phyloP scores from a whole-genome alignment of 1,140 invertebrate species.

The Eciton burchellii region DNA sequence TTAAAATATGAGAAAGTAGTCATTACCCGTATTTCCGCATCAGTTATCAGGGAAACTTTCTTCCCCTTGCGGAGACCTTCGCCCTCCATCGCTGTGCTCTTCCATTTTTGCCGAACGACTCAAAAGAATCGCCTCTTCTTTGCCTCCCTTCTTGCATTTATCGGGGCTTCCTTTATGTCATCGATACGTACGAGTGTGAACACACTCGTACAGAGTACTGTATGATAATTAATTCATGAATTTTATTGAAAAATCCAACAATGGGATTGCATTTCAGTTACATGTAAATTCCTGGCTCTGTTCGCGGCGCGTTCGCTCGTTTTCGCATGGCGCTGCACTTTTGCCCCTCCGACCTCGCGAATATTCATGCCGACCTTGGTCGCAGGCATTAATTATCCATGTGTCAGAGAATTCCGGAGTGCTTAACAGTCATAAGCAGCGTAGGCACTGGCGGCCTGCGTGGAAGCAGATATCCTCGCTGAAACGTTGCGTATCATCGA shows the following conservation, averaged over 20 bases:
- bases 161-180: neutral
- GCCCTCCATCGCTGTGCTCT: neutral
- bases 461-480: constrained; percentile 76
- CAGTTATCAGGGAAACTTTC: constrained; percentile 71
- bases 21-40: constrained; percentile 78
- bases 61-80: constrained; percentile 9
- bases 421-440: constrained; percentile 62
- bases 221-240: too few species aligned
- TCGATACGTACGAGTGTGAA: neutral
- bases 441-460: constrained; percentile 35
- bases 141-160: neutral
- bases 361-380: constrained; percentile 44
- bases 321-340: constrained; percentile 16
- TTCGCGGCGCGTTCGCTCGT: neutral
- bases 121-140: constrained; percentile 13
- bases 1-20: constrained; percentile 81
- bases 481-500: constrained; percentile 67
- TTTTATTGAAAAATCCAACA: too few species aligned
- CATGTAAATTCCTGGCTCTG: neutral
- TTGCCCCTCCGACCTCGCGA: constrained; percentile 41
- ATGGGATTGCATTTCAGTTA: neutral
- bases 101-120: constrained; percentile 21
- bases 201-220: too few species aligned
- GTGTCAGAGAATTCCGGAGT: constrained; percentile 78
- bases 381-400: constrained; percentile 78